Base-by-base conservation (phyloP, 1,140 invertebrate species). In the Caenorhabditis elegans region DNA sequence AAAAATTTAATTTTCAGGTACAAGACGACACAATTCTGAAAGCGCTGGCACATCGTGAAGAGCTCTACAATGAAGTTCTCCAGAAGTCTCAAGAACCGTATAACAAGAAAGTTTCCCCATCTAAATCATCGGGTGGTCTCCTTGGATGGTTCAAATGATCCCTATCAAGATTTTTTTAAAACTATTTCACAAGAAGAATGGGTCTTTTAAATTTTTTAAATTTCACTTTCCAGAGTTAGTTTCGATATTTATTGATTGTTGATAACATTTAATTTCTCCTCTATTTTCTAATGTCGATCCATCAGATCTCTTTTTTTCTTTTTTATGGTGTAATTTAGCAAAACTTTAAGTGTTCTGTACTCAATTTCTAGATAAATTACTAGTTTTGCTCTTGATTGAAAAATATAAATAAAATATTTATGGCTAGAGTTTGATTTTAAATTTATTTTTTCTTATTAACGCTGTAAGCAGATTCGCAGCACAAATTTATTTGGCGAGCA, bases 1-100 rank as follows among this genome's bases (percentile, higher is more conserved):
- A 75, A 76, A 31, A 53, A 0, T 19, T 19, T n/a, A n/a, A 5
- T 79, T 53, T 86, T 76, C 36, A 86, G 85, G 39, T 87, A 47
- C 76, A 87, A 36, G 86, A 86, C 19, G 70, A 86, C 47, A 43
- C 34, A 13, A 86, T 87, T 26, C 36, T 39, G 28, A 79, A 86
- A 19, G 43, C 43, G 28, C 49, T 87, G 22, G 70, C 77, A 13
- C 31, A 31, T 0, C 76, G 85, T 31, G 86, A 87, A 19, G 76
- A 86, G 24, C 26, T 76, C 15, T 87, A 87, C 76, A 86, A 87
- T 17, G 46, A 78, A 3, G 80, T 87, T 2, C 43, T 86, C 31
- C 24, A 75, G 5, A 22, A 49, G 22, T 70, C 48, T n/a, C 82
- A 79, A 47, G 47, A 22, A 8, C 51, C 46, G 13, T 84, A 84